These are phyloP conservation scores for Acipenser transmontanus DNA, from an alignment of 2,797 vertebrate genomes.

Conservation along the genomic window DNA sequence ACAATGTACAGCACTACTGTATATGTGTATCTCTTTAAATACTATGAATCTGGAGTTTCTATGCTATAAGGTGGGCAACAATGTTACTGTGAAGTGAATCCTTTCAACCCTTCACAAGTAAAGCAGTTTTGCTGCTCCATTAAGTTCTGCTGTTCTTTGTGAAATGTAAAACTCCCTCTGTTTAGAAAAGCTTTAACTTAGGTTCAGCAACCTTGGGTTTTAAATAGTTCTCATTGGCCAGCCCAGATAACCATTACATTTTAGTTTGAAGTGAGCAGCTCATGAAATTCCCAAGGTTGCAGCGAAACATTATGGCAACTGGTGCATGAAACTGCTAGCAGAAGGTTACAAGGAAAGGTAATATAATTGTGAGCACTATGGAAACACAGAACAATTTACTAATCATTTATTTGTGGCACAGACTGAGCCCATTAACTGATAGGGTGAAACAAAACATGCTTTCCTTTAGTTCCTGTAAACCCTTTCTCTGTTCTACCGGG, in stretches of 20 bases:
- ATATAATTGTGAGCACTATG: conserved; percentile 27
- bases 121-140: neutral
- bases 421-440: no score
- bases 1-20: no score
- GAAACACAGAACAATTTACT: conserved; percentile 30
- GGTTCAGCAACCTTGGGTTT: neutral
- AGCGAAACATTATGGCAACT: conserved; percentile 51
- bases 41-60: no score
- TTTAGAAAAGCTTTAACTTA: neutral
- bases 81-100: neutral
- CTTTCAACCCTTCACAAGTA: neutral
- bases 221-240: neutral
- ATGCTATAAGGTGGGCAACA: no score
- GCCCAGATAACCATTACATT: conserved; percentile 13
- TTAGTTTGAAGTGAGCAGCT: conserved; percentile 8
- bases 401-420: conserved; percentile 6
- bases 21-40: no score
- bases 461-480: no score
- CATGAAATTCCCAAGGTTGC: conserved; percentile 42
- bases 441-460: no score
- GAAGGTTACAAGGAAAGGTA: conserved; percentile 2
- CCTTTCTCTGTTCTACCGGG: no score
- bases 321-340: conserved; percentile 24
- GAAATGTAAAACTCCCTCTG: neutral
- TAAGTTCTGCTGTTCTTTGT: conserved; percentile 1